Evolutionary conservation across 2,888 invertebrate species (phyloP).

Genomic region (Rutpela maculata): DNA sequence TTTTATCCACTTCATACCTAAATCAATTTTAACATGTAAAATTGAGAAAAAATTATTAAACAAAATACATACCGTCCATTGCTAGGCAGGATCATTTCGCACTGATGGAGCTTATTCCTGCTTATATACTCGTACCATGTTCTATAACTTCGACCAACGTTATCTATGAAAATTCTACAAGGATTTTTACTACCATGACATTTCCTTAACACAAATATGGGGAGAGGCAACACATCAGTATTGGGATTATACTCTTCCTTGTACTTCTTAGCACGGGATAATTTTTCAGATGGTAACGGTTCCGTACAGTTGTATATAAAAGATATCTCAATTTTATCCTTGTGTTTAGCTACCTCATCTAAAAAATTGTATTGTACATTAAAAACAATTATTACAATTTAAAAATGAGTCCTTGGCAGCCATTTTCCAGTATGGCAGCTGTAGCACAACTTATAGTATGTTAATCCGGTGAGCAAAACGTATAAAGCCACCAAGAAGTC

Average conservation of each 20-base stretch:
- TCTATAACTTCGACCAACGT: conserved; percentile 74
- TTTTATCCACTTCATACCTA: conserved; percentile 65
- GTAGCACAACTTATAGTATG: too few relatives aligned
- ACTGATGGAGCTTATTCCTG: conserved; percentile 76
- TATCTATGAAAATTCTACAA: conserved; percentile 61
- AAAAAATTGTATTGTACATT: not conserved
- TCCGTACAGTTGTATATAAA: conserved; percentile 65
- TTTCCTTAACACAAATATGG: conserved; percentile 69
- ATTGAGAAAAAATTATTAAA: not conserved
- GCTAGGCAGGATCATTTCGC: conserved; percentile 76
- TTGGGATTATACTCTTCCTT: conserved; percentile 65
- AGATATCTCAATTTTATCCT: conserved; percentile 62
- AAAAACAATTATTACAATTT: too few relatives aligned
- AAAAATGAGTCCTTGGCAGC: too few relatives aligned
- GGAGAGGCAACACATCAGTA: conserved; percentile 65
- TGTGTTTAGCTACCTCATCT: conserved; percentile 62
- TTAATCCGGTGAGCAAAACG: too few relatives aligned
- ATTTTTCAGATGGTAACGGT: conserved; percentile 65
- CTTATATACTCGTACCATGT: conserved; percentile 76
- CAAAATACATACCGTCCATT: conserved; percentile 70
- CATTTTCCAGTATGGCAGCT: too few relatives aligned
- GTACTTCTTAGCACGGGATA: conserved; percentile 62
- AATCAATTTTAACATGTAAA: not conserved
- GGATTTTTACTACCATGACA: conserved; percentile 63
- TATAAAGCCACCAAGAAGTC: too few relatives aligned